phyloP scores from a whole-genome alignment of 2,113 vertebrate species.

The Perca schrenkii region DNA sequence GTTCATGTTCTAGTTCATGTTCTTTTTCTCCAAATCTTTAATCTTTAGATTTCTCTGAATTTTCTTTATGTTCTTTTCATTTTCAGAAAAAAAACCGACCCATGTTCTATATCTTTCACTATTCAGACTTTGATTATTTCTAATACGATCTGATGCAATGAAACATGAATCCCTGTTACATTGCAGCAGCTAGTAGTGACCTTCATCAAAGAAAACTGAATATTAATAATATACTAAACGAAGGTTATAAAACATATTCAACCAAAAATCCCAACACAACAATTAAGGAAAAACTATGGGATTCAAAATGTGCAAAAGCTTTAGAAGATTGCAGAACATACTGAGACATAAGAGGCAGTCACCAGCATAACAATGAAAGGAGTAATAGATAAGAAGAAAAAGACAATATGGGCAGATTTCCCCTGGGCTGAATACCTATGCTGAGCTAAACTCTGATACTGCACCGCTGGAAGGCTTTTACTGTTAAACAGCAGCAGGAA shows the following conservation, averaged over 20 bases:
- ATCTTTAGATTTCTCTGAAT: not conserved
- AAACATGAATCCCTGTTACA: constrained; percentile 5
- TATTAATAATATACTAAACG: constrained; percentile 19
- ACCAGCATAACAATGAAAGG: constrained; percentile 30
- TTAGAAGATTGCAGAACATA: not conserved
- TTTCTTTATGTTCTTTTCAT: not conserved
- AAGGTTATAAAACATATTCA: not conserved
- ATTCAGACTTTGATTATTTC: constrained; percentile 20
- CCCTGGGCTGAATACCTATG: constrained; percentile 16
- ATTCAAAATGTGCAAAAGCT: not conserved
- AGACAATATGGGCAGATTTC: constrained; percentile 22
- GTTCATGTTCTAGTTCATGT: not conserved
- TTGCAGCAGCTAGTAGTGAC: not conserved
- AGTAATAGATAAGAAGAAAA: constrained; percentile 7
- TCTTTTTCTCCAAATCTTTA: not conserved
- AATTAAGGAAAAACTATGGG: constrained; percentile 2
- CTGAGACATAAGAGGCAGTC: not conserved
- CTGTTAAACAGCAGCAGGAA: constrained; percentile 42
- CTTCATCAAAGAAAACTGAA: constrained; percentile 1
- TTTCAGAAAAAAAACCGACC: not conserved
- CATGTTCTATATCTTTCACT: constrained; percentile 1
- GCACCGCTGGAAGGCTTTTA: constrained; percentile 43
- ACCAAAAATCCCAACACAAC: constrained; percentile 15
- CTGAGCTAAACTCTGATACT: constrained; percentile 7
- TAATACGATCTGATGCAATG: constrained; percentile 7